A percentile compares a stretch with the other conserved stretches of the same genome.
phyloP scores from a whole-genome alignment of 1,140 invertebrate genomes.

The Caenorhabditis elegans region DNA sequence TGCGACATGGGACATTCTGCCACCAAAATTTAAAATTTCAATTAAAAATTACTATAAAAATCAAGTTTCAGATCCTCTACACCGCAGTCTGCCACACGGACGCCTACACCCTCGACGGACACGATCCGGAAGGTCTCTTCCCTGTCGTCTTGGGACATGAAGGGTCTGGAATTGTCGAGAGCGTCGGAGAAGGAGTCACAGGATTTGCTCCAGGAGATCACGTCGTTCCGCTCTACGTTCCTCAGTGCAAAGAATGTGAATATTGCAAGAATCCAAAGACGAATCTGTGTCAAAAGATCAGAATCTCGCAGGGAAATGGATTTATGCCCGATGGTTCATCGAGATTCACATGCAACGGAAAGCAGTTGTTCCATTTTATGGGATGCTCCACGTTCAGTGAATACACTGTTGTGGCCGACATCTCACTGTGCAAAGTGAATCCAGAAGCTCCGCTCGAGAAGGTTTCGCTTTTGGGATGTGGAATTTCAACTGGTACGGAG shows the following conservation, averaged over 20 bases:
- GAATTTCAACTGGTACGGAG: slow-evolving; percentile 74
- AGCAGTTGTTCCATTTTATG: slow-evolving; percentile 92
- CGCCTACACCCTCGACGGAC: slow-evolving; percentile 85
- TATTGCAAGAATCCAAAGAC: slow-evolving; percentile 81
- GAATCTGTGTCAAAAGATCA: slow-evolving; percentile 92
- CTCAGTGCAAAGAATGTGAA: slow-evolving; percentile 93
- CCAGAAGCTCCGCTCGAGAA: slow-evolving; percentile 81
- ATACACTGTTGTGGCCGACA: slow-evolving; percentile 95
- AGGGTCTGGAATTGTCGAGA: slow-evolving; percentile 75
- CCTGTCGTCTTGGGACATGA: slow-evolving; percentile 90
- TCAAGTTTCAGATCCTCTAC: slow-evolving; percentile 75
- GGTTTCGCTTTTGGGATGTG: slow-evolving; percentile 92
- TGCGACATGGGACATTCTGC: too few species aligned
- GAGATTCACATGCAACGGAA: slow-evolving; percentile 80
- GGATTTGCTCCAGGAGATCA: slow-evolving; percentile 74
- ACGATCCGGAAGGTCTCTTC: slow-evolving; percentile 90
- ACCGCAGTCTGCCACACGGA: slow-evolving; percentile 98
- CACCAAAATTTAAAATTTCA: background rate
- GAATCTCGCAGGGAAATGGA: slow-evolving; percentile 69
- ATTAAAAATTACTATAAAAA: background rate
- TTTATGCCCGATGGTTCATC: slow-evolving; percentile 92
- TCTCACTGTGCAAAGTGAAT: slow-evolving; percentile 82
- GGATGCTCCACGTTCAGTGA: slow-evolving; percentile 95
- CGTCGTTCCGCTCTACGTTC: slow-evolving; percentile 92
- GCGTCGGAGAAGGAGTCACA: slow-evolving; percentile 60